Percentiles rank a stretch among this genome's conserved stretches.
Conservation (phyloP, 2,888 invertebrate species). For the Scaptomyza cyrtandrae region DNA sequence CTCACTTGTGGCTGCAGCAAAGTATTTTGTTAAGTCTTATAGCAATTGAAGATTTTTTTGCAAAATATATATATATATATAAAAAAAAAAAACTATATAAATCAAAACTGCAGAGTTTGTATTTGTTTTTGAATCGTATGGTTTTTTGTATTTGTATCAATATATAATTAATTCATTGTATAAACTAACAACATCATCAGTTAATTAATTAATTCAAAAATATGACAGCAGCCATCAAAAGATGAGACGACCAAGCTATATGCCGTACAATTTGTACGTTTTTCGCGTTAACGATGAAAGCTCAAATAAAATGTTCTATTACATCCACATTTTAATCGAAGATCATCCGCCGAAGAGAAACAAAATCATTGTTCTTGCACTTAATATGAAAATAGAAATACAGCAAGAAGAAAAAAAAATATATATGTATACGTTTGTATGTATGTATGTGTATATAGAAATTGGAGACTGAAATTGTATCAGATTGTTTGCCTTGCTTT, state of each 20-base stretch:
- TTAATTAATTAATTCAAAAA: constrained; percentile 59
- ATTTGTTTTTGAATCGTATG: constrained; percentile 30
- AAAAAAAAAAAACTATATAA: constrained; percentile 6
- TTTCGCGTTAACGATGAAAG: constrained; percentile 33
- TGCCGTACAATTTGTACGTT: constrained; percentile 44
- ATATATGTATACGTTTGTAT: neutral
- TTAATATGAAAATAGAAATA: constrained; percentile 40
- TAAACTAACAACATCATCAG: constrained; percentile 77
- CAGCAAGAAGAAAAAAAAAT: constrained; percentile 30
- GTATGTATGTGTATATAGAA: constrained; percentile 34
- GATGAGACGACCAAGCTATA: constrained; percentile 2
- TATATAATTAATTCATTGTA: constrained; percentile 57
- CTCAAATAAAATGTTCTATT: constrained; percentile 48
- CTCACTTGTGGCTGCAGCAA: constrained; percentile 39
- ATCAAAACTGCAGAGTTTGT: neutral
- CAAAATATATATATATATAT: constrained; percentile 14
- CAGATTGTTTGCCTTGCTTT: constrained; percentile 20
- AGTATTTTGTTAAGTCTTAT: constrained; percentile 46
- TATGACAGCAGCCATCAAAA: constrained; percentile 56
- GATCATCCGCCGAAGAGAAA: constrained; percentile 55
- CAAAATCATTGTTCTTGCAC: constrained; percentile 21
- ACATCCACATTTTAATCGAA: constrained; percentile 66
- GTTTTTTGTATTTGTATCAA: constrained; percentile 19
- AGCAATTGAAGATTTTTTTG: constrained; percentile 30
- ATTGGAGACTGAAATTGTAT: constrained; percentile 22